Evolutionary conservation across 2,888 invertebrate genomes (phyloP), one percentile per base, ranked within the genome.

Genomic region (Resseliella maxima): DNA sequence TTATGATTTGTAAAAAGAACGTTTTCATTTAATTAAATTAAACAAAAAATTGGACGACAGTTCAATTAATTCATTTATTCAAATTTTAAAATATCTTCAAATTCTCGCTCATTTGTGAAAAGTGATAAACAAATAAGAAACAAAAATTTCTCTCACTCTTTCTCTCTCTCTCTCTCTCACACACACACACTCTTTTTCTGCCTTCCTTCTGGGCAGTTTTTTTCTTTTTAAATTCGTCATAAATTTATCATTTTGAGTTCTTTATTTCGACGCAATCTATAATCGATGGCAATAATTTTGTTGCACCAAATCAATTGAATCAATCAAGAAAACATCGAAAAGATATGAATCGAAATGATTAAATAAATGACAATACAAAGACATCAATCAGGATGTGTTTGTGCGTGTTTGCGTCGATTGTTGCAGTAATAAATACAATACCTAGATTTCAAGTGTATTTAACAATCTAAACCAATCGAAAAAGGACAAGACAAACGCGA

Each of bases 271-370:
- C 41, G 41, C 41, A 41, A 41, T 41, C 46, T 15, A 15, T 50
- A 18, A 15, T 6, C 46, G 46, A 50, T 50, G 15, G 46, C 18
- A 18, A 50, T 50, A 15, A 8, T 8, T 50, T 8, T 50, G 46
- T 18, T 15, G 2, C 46, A 50, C 15, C 46, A 50, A 50, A 50
- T 50, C 46, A 50, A 50, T 41, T 8, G 41, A 5, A 41, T 59
- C 6, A 27, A 2, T 12, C 12, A 59, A 27, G 18, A 5, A 24
- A 3, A 27, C 15, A 72, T 72, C 15, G 36, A 35, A 81, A 15
- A 81, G 35, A 81, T 81, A 81, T 81, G 36, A 35, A 81, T 81
- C 35, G 18, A 35, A 35, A 6, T 35, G 72, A 72, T 72, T 15
- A 50, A 21, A 36, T 81, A 81, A 81, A 35, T 36, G 81, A 5